Evolutionary conservation across 2,888 invertebrate species (phyloP), one percentile per base, ranked within the genome.

Genomic region (Myopa tessellatipennis): DNA sequence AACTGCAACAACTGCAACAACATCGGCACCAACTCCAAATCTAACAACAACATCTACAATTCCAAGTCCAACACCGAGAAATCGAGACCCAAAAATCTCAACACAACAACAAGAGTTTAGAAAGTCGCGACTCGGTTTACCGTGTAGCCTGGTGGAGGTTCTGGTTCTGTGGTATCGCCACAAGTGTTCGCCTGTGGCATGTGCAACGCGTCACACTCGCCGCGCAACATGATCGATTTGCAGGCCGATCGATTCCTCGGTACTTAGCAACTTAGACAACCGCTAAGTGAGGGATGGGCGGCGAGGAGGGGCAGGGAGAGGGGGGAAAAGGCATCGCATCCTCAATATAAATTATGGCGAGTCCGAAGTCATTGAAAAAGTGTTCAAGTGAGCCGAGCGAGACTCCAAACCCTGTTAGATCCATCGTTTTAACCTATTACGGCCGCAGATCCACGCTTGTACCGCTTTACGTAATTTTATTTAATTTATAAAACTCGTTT

Each of bases 171-270:
- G 45, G 45, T 10, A 1, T 3, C 45, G 6, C 7, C 45, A 10
- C 45, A 45, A 10, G 26, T 26, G 61, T 10, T n/a, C 26, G 61
- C 65, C 4, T 65, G 65, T 65, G 65, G 65, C 65, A 65, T 65
- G 65, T 36, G 65, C 65, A 65, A 34, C 65, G 14, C 65, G 65
- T 65, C 65, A 65, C 65, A 65, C 36, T 65, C 65, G 36, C 38
- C 65, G 65, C 65, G 65, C 65, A 8, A 36, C 38, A 38, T 38
- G 65, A 65, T 65, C 65, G 38, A 65, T 65, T 38, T 65, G 8
- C 65, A 10, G 34, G 34, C 65, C 65, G 65, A 38, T 65, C 65
- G 38, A 34, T 12, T 65, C 16, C 36, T 34, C 8, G 14, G 14
- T n/a, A n/a, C 55, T 55, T 14, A 16, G 55, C 55, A 5, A 10